A percentile compares a stretch with the other conserved stretches of the same genome.
phyloP scores from a whole-genome alignment of 2,888 invertebrate species.

The Nineta flava region DNA sequence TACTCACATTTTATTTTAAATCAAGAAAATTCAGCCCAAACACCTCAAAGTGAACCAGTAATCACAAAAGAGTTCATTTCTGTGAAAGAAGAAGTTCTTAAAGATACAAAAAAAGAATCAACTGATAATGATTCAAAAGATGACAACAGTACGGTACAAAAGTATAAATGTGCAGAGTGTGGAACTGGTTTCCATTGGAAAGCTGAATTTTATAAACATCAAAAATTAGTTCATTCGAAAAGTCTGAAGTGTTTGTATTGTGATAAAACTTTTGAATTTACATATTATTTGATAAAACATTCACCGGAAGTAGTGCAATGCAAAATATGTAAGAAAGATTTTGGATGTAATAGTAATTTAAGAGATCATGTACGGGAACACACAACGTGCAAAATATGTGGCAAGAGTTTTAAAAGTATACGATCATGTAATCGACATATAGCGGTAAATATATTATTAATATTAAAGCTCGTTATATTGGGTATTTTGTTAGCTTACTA shows the following conservation, averaged over 20 bases:
- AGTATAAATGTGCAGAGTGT: background rate
- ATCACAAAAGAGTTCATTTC: background rate
- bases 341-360: background rate
- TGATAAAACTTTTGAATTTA: background rate
- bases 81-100: background rate
- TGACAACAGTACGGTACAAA: background rate
- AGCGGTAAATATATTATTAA: background rate
- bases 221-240: background rate
- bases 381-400: background rate
- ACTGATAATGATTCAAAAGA: background rate
- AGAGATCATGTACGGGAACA: background rate
- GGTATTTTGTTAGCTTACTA: too few relatives aligned
- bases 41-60: background rate
- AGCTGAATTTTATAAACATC: background rate
- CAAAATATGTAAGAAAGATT: background rate
- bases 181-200: background rate
- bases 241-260: background rate
- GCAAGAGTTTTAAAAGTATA: background rate
- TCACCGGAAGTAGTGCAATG: background rate
- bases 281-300: background rate
- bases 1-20: too few relatives aligned
- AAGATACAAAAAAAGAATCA: background rate
- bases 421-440: background rate
- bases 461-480: too few relatives aligned
- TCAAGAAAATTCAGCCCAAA: background rate